phyloP scores from a whole-genome alignment of 2,797 vertebrate species.

The Eurystomus glaucurus region DNA sequence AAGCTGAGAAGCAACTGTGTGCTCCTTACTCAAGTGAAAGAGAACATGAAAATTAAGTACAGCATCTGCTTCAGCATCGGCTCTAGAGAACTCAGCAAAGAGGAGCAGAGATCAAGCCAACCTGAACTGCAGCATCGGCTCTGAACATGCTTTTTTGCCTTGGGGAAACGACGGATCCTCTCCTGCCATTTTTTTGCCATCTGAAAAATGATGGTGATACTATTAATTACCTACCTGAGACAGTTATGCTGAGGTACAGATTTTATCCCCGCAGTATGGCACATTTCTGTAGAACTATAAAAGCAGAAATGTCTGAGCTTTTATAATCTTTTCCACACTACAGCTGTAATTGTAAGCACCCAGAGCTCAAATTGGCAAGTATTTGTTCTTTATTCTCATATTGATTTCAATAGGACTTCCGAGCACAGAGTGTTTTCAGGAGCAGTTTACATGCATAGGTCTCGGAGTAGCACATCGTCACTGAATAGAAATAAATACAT shows the following conservation, averaged over 20 bases:
- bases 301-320: neutral
- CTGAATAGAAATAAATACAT: constrained; percentile 43
- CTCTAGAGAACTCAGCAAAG: constrained; percentile 36
- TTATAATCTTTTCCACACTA: neutral
- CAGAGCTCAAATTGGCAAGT: constrained; percentile 34
- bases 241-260: constrained; percentile 3
- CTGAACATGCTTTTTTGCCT: constrained; percentile 11
- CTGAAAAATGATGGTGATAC: constrained; percentile 9
- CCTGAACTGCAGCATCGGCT: neutral
- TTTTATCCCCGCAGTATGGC: constrained; percentile 8
- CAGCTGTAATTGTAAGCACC: constrained; percentile 32
- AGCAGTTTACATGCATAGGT: constrained; percentile 40
- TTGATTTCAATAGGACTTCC: constrained; percentile 58
- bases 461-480: neutral
- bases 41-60: constrained; percentile 60
- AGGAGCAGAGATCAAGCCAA: constrained; percentile 47
- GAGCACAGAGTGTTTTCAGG: constrained; percentile 39
- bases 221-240: constrained; percentile 60
- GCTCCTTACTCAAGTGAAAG: constrained; percentile 56
- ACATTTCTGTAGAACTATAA: neutral
- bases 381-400: constrained; percentile 54
- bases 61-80: constrained; percentile 21
- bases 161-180: constrained; percentile 22
- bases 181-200: neutral
- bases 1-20: constrained; percentile 51